These are phyloP conservation scores for Andrena cerasifolii DNA, from an alignment of 1,140 invertebrate species.

Conservation along the genomic window DNA sequence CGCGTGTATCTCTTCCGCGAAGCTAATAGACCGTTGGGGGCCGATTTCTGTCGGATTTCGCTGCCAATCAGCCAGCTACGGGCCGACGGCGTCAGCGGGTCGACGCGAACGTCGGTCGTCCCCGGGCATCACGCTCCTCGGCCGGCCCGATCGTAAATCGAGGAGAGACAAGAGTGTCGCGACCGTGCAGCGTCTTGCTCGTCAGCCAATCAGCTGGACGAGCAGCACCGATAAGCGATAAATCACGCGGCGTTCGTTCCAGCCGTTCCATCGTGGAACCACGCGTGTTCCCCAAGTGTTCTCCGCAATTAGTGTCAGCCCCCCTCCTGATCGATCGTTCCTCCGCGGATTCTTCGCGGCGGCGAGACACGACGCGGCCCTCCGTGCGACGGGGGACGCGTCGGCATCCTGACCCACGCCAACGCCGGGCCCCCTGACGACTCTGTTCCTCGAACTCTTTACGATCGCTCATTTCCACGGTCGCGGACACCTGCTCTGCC, in stretches of 20 bases:
- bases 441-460: conserved; percentile 61
- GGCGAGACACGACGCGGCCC: conserved; percentile 35
- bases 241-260: conserved; percentile 73
- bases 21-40: conserved; percentile 61
- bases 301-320: conserved; percentile 76
- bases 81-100: conserved; percentile 15
- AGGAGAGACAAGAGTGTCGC: conserved; percentile 64
- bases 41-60: conserved; percentile 64
- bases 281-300: conserved; percentile 74
- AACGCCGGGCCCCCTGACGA: conserved; percentile 56
- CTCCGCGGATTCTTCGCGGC: conserved; percentile 65
- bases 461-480: conserved; percentile 45
- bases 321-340: conserved; percentile 75
- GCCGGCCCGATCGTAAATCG: conserved; percentile 69
- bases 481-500: conserved; percentile 34
- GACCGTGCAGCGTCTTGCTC: conserved; percentile 61
- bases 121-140: conserved; percentile 46
- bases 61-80: conserved; percentile 55
- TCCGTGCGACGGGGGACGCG: conserved; percentile 21
- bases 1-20: conserved; percentile 50
- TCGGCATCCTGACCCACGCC: conserved; percentile 49
- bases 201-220: conserved; percentile 73
- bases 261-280: conserved; percentile 66
- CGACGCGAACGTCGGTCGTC: conserved; percentile 37
- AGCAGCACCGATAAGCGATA: conserved; percentile 74